Evolutionary conservation across 2,797 vertebrate genomes (phyloP), one percentile per base, ranked within the genome.

Genomic region (Cirrhinus mrigala): DNA sequence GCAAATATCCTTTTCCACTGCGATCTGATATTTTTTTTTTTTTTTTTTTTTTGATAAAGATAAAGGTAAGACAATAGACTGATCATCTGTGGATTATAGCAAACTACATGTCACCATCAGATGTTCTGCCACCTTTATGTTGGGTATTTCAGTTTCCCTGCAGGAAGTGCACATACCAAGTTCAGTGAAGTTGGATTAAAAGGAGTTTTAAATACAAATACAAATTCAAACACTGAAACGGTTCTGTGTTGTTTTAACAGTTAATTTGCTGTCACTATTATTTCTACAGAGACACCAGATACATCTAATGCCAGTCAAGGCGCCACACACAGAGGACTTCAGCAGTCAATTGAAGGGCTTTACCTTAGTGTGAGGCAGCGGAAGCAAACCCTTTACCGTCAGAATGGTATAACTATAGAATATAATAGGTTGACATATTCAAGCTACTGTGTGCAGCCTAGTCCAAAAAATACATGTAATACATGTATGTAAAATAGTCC

Each of bases 291-390:
- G n/a, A n/a, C n/a, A n/a, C n/a, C n/a, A n/a, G n/a, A n/a, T n/a
- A n/a, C n/a, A n/a, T n/a, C n/a, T n/a, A n/a, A n/a, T n/a, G n/a
- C n/a, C n/a, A n/a, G n/a, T n/a, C n/a, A n/a, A n/a, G n/a, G n/a
- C n/a, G n/a, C n/a, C n/a, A n/a, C n/a, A n/a, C n/a, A n/a, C n/a
- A n/a, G n/a, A n/a, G n/a, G n/a, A n/a, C n/a, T n/a, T n/a, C n/a
- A n/a, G n/a, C n/a, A n/a, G n/a, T n/a, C n/a, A n/a, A n/a, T n/a
- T n/a, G n/a, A n/a, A n/a, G n/a, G n/a, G n/a, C n/a, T n/a, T n/a
- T n/a, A n/a, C n/a, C n/a, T n/a, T n/a, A n/a, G n/a, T 80, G 44
- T 80, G 58, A 80, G 27, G 62, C 77, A 79, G n/a, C 44, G 40
- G 77, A 64, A 79, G 37, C 37, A 20, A 79, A 79, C 77, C 24